A percentile compares a stretch with the other conserved stretches of the same genome.
Evolutionary conservation across 2,888 invertebrate species (phyloP).

Genomic region (Dendrolimus houi): DNA sequence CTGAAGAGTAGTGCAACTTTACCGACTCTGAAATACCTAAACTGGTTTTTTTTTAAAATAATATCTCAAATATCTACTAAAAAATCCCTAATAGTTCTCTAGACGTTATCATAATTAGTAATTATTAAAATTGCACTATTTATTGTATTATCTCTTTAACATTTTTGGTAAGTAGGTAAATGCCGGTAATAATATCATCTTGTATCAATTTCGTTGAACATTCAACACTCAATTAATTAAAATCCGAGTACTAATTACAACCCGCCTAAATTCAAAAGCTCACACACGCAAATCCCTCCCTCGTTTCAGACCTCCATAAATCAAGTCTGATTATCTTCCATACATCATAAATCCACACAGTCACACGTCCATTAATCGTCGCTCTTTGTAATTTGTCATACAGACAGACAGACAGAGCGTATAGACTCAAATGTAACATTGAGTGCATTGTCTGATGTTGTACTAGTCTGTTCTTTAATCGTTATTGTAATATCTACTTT

Average conservation of each 20-base stretch:
- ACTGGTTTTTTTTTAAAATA: too few relatives aligned
- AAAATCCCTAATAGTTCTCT: too few relatives aligned
- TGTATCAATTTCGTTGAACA: not conserved
- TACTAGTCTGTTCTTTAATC: not conserved
- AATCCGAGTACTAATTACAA: not conserved
- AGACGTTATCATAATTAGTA: too few relatives aligned
- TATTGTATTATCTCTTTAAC: too few relatives aligned
- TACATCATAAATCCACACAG: constrained; percentile 46
- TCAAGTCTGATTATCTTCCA: constrained; percentile 36
- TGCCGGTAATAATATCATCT: not conserved
- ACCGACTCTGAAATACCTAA: too few relatives aligned
- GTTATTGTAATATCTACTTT: not conserved
- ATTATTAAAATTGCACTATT: too few relatives aligned
- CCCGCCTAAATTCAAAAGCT: not conserved
- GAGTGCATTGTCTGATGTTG: constrained; percentile 5
- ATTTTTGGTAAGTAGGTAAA: too few relatives aligned
- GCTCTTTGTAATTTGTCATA: constrained; percentile 55
- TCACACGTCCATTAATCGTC: constrained; percentile 54
- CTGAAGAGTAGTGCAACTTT: too few relatives aligned
- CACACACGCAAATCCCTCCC: not conserved
- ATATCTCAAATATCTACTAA: too few relatives aligned
- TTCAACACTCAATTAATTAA: not conserved
- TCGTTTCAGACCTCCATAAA: constrained; percentile 17
- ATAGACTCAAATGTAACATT: constrained; percentile 13
- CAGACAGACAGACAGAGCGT: constrained; percentile 44